Evolutionary conservation across 2,113 vertebrate species (phyloP).

Genomic region (Choloepus hoffmanni): DNA sequence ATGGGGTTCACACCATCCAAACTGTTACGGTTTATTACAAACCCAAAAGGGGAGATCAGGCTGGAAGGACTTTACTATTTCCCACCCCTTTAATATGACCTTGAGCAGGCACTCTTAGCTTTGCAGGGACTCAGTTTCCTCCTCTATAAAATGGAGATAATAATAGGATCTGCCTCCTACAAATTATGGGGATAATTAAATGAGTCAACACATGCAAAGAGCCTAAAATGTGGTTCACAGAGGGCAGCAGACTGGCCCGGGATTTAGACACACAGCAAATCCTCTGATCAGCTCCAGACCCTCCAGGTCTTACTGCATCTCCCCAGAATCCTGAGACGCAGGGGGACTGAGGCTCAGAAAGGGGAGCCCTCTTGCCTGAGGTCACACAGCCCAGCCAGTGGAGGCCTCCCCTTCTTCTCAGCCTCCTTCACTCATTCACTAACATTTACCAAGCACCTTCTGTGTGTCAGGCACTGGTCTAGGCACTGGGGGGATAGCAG

Average conservation of each 20-base stretch:
- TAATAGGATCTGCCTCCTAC: background rate
- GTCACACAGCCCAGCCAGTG: background rate
- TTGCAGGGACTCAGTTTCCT: background rate
- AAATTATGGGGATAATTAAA: background rate
- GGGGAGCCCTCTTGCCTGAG: background rate
- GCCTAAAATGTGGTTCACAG: background rate
- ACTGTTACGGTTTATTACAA: background rate
- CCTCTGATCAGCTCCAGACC: background rate
- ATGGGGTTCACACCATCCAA: background rate
- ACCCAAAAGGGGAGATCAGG: background rate
- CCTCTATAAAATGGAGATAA: background rate
- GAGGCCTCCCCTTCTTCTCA: background rate
- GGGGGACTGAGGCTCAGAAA: background rate
- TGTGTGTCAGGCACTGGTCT: background rate
- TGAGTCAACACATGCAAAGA: background rate
- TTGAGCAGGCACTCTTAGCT: background rate
- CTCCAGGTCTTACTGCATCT: background rate
- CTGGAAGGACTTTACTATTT: background rate
- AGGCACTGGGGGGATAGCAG: background rate
- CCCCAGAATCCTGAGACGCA: background rate
- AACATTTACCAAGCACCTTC: background rate
- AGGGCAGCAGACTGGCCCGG: background rate
- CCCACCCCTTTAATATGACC: background rate
- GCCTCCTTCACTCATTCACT: no score
- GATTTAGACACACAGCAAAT: constrained; percentile 12